Percentiles rank a stretch among this genome's conserved stretches.
Conservation (phyloP, 2,888 invertebrate species). For the Eutolmus rufibarbis region DNA sequence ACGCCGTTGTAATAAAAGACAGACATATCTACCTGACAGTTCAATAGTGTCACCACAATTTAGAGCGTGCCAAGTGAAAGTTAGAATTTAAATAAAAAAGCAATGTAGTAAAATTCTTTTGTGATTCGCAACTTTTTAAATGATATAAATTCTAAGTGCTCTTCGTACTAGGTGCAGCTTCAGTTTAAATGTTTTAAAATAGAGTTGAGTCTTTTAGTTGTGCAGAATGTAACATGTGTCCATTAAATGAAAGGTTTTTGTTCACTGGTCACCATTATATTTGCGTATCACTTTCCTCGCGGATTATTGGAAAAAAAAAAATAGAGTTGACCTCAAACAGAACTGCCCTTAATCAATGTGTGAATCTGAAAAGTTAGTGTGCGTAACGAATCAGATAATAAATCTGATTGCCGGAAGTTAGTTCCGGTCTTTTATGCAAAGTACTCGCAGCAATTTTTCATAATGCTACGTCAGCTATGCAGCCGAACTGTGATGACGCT, state of each 20-base stretch:
- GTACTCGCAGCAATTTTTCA: conserved; percentile 50
- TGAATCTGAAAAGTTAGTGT: conserved; percentile 48
- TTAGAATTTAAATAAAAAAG: not conserved
- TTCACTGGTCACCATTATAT: not conserved
- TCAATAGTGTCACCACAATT: not conserved
- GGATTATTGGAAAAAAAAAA: not conserved
- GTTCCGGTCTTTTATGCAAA: conserved; percentile 57
- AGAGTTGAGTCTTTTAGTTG: not conserved
- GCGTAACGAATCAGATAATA: conserved; percentile 53
- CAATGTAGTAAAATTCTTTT: not conserved
- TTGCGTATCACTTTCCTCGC: not conserved
- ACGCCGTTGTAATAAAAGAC: not conserved
- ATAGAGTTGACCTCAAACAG: conserved; percentile 44
- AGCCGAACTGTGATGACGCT: not conserved
- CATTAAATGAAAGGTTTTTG: not conserved
- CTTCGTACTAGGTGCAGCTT: not conserved
- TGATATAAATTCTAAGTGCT: not conserved
- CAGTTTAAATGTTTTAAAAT: not conserved
- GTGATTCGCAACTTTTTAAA: not conserved
- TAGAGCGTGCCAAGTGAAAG: not conserved
- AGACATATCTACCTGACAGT: not conserved
- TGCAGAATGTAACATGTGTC: not conserved
- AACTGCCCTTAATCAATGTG: conserved; percentile 31
- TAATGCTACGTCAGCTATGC: conserved; percentile 10
- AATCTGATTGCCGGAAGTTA: conserved; percentile 54